Conservation (phyloP, 2,113 vertebrate species). For the Urocolius indicus region DNA sequence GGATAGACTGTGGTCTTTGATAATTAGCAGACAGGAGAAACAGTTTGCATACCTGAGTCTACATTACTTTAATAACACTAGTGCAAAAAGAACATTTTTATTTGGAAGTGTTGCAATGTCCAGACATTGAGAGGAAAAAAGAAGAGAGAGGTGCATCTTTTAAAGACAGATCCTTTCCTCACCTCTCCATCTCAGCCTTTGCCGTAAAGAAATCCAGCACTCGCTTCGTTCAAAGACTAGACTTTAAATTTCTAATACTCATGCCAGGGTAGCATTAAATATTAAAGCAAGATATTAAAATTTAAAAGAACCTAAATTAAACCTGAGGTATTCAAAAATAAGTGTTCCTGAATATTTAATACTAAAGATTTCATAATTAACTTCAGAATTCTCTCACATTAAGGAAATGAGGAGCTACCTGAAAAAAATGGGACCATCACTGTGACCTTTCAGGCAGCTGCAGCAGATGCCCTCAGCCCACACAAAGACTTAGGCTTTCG, state of each 20-base stretch:
- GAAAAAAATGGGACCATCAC: not conserved
- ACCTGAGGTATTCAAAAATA: slow-evolving; percentile 57
- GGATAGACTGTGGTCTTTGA: not conserved
- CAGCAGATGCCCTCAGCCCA: not conserved
- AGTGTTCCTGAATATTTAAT: slow-evolving; percentile 65
- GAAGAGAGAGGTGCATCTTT: not conserved
- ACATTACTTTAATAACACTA: not conserved
- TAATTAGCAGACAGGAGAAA: not conserved
- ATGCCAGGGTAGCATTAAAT: slow-evolving; percentile 55
- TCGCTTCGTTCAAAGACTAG: not conserved
- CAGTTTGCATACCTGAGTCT: not conserved
- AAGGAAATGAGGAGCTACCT: not conserved
- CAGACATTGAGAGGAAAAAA: not conserved
- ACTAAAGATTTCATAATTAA: slow-evolving; percentile 51
- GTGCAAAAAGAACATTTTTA: not conserved
- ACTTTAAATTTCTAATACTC: not conserved
- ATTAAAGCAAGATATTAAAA: slow-evolving; percentile 69
- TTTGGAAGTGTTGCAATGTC: not conserved
- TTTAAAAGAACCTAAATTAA: slow-evolving; percentile 67
- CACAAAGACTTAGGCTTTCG: not conserved
- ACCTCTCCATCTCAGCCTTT: not conserved
- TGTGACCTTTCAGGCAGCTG: not conserved
- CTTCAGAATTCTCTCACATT: not conserved
- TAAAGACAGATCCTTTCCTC: not conserved
- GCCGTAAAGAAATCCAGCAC: not conserved